phyloP scores from a whole-genome alignment of 1,140 invertebrate genomes.

The Drosophila paulistorum region DNA sequence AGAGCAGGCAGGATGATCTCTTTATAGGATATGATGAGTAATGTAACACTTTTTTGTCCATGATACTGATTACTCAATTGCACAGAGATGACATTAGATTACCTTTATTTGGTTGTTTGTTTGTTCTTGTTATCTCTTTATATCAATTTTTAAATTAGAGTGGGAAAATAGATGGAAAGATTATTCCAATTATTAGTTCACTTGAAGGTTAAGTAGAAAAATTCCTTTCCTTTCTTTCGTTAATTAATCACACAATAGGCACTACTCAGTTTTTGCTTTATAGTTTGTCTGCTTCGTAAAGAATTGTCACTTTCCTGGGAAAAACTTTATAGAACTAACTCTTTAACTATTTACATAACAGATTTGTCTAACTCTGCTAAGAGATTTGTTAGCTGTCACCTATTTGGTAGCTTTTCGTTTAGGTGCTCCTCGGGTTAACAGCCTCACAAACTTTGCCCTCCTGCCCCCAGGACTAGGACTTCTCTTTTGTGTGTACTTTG shows the following conservation, averaged over 20 bases:
- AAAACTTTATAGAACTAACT: background rate
- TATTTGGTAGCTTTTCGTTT: conserved; percentile 28
- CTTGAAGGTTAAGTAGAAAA: too few relatives aligned
- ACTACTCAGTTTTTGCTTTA: too few relatives aligned
- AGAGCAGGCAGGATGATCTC: conserved; percentile 28
- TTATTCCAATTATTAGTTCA: too few relatives aligned
- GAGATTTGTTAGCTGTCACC: conserved; percentile 74
- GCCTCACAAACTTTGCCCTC: conserved; percentile 63
- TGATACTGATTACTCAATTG: conserved; percentile 45
- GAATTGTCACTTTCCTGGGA: conserved; percentile 10
- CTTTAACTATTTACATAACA: conserved; percentile 46
- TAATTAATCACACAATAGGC: too few relatives aligned
- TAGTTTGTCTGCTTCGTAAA: too few relatives aligned
- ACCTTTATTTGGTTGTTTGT: conserved; percentile 16
- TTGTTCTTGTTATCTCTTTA: background rate
- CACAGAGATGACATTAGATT: conserved; percentile 6
- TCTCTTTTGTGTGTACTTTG: background rate
- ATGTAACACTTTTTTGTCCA: conserved; percentile 23
- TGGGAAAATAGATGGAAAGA: too few relatives aligned
- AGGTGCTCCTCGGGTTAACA: conserved; percentile 59
- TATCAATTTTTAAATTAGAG: background rate
- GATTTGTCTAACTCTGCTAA: conserved; percentile 65
- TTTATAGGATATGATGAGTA: conserved; percentile 13
- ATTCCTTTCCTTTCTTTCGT: too few relatives aligned
- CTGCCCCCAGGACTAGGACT: conserved; percentile 24